Base-by-base conservation (phyloP, 2,113 vertebrate species). In the Notothenia rossii region DNA sequence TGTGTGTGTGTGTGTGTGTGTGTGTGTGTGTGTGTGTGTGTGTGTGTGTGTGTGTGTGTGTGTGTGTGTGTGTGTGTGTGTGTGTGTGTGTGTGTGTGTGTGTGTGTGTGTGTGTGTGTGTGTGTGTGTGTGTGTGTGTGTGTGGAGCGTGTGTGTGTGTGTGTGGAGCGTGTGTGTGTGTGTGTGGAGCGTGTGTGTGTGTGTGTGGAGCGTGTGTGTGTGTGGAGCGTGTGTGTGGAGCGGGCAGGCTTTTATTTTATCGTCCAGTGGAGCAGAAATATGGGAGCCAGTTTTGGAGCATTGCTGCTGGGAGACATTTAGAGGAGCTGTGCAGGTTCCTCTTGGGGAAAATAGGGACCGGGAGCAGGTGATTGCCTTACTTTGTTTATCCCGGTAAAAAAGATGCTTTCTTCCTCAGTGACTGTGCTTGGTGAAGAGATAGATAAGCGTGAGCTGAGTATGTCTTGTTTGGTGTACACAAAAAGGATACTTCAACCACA, bases 231-330 rank as follows among this genome's bases (percentile, higher is more conserved):
- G 36, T 36, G 36, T 40, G 36, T 7, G 36, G 77, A 81, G 79
- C 81, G 79, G 77, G 75, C 63, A 73, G 86, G 86, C 85, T 84
- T 94, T 93, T 95, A 93, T 94, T 95, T 92, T 93, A 92, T 91
- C 72, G 81, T 92, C 86, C 88, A 92, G 81, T 92, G 89, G 86
- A 94, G 94, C 92, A 94, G 94, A 94, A 94, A 93, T 90, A 90
- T 91, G 85, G 88, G 74, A 82, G 82, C 80, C 79, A 88, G 89
- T 91, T 88, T 89, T 91, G 92, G 83, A 88, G 85, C 70, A 49
- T 75, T 86, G 83, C 89, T 86, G 87, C 90, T 81, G 86, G 79
- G 82, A 87, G 90, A 91, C 91, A 89, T 91, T 89, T 73, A 87
- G 83, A 88, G 84, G 83, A 90, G 84, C 83, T 82, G 86, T 84